Evolutionary conservation across 2,888 invertebrate species (phyloP).

Genomic region (Cecidostiba fungosa): DNA sequence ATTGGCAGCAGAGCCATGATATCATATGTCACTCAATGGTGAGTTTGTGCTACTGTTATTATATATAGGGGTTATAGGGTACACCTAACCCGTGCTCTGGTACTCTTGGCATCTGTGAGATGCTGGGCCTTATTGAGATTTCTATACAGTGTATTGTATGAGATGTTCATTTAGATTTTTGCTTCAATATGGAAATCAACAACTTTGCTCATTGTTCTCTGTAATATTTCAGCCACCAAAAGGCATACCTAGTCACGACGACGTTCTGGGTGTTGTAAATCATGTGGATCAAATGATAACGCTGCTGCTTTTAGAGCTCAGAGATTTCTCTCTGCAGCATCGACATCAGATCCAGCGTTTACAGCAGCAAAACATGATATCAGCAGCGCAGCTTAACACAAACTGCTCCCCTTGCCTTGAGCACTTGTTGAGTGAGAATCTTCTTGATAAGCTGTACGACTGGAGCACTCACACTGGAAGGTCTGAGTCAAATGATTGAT

Average conservation of each 20-base stretch:
- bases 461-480: constrained; percentile 93
- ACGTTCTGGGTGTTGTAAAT: constrained; percentile 94
- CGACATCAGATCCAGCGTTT: constrained; percentile 63
- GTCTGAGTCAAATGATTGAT: constrained; percentile 76
- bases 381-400: constrained; percentile 79
- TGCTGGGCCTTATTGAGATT: no score
- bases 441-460: constrained; percentile 91
- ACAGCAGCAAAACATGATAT: constrained; percentile 76
- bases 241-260: constrained; percentile 87
- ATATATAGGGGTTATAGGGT: not conserved
- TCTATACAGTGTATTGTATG: no score
- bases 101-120: no score
- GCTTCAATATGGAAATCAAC: no score
- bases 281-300: constrained; percentile 95
- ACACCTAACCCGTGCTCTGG: constrained; percentile 33
- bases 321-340: constrained; percentile 79
- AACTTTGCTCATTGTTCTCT: constrained; percentile 46
- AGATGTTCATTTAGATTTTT: no score
- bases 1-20: constrained; percentile 95
- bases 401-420: constrained; percentile 86
- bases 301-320: constrained; percentile 90
- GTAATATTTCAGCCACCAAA: constrained; percentile 79
- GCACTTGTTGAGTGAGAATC: constrained; percentile 91
- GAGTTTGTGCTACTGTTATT: constrained; percentile 61
- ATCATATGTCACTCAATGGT: constrained; percentile 90